Percentiles rank a stretch among this genome's conserved stretches.
Evolutionary conservation across 92 coral and sea anemone genomes (phyloP).

Genomic region (Zoanthus gigantus): DNA sequence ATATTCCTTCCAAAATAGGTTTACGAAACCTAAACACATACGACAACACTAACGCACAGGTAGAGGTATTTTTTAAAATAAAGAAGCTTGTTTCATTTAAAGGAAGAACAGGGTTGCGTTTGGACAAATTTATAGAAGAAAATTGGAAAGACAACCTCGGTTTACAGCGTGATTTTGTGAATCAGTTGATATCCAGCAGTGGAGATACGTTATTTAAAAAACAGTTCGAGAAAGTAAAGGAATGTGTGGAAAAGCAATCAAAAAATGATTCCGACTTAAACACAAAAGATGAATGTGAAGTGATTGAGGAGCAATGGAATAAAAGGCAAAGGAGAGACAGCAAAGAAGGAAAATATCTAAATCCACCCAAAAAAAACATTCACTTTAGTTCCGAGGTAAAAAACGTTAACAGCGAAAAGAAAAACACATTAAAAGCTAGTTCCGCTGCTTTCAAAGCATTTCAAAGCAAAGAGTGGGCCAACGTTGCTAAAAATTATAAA

Average conservation of each 20-base stretch:
- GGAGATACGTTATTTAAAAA: neutral
- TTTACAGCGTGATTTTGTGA: conserved; percentile 33
- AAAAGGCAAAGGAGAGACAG: neutral
- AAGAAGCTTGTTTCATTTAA: conserved; percentile 10
- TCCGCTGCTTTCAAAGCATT: neutral
- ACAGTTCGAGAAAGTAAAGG: neutral
- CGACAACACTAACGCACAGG: conserved; percentile 31
- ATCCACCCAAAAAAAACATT: neutral
- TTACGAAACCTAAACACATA: neutral
- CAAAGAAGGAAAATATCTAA: conserved; percentile 32
- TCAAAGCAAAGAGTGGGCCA: neutral
- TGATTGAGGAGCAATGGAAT: conserved; percentile 35
- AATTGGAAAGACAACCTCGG: conserved; percentile 39
- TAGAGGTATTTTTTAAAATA: conserved; percentile 33
- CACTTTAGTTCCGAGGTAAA: conserved; percentile 3
- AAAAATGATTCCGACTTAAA: neutral
- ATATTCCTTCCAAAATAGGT: too few species aligned
- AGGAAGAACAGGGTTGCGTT: conserved; percentile 8
- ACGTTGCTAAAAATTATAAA: neutral
- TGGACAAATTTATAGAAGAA: conserved; percentile 35
- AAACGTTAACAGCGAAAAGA: neutral
- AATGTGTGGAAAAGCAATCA: neutral
- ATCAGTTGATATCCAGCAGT: neutral
- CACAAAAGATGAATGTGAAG: neutral
- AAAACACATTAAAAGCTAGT: neutral